phyloP scores from a whole-genome alignment of 2,797 vertebrate species.

The Pseudomugil gertrudae region DNA sequence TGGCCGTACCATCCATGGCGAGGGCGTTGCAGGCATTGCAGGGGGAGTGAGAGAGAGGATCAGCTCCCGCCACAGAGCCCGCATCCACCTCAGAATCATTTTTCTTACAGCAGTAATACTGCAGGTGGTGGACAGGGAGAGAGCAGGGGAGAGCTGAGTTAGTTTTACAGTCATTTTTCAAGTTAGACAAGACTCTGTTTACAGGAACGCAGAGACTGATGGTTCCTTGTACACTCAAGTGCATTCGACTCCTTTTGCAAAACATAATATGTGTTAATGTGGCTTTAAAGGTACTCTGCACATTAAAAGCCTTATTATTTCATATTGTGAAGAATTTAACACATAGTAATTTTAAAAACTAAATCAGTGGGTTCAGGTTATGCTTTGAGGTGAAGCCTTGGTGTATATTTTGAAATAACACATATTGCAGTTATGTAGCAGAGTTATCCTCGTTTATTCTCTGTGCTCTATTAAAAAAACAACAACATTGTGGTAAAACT shows the following conservation, averaged over 20 bases:
- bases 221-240: not conserved
- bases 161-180: not conserved
- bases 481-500: not conserved
- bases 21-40: slow-evolving; percentile 91
- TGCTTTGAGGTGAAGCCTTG: not conserved
- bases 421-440: not conserved
- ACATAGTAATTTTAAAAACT: not conserved
- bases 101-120: slow-evolving; percentile 98
- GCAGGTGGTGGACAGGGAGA: slow-evolving; percentile 15
- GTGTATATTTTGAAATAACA: not conserved
- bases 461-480: not conserved
- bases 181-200: not conserved
- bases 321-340: no score
- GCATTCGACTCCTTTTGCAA: not conserved
- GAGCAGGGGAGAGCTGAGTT: not conserved
- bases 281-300: not conserved
- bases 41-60: slow-evolving; percentile 81
- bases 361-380: not conserved
- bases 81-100: slow-evolving; percentile 85
- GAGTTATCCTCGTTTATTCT: not conserved
- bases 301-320: no score
- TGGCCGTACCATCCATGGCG: slow-evolving; percentile 83
- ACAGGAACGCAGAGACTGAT: not conserved
- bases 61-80: slow-evolving; percentile 71
- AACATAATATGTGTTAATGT: not conserved